Conservation (phyloP, 2,113 vertebrate genomes). For the Hippocampus comes region DNA sequence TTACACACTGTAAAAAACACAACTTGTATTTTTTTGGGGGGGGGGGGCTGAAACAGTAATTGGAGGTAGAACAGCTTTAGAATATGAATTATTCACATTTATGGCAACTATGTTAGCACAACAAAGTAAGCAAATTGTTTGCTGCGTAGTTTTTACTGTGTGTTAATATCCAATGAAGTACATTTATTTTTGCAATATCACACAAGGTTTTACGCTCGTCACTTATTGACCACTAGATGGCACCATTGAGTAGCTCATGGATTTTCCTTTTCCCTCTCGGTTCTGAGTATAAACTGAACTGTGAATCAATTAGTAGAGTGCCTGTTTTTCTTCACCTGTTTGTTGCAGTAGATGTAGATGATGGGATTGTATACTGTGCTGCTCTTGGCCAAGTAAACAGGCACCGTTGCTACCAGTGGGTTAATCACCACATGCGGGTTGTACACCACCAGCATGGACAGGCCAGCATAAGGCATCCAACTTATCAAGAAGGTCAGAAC, state of each 20-base stretch:
- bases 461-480: conserved; percentile 63
- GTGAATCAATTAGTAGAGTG: not conserved
- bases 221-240: not conserved
- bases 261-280: not conserved
- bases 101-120: no score
- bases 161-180: not conserved
- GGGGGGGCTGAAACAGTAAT: no score
- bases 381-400: conserved; percentile 69
- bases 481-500: conserved; percentile 65
- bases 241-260: not conserved
- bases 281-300: not conserved
- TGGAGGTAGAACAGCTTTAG: no score
- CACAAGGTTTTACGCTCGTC: not conserved
- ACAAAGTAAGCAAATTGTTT: no score
- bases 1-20: no score
- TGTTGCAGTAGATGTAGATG: conserved; percentile 72
- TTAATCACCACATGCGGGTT: conserved; percentile 53
- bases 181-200: not conserved
- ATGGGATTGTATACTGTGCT: conserved; percentile 67
- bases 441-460: conserved; percentile 57
- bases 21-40: no score
- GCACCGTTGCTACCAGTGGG: conserved; percentile 56
- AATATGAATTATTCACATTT: no score
- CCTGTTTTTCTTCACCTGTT: conserved; percentile 48
- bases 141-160: no score